Evolutionary conservation across 2,888 invertebrate genomes (phyloP).

Genomic region (Hyles lineata): DNA sequence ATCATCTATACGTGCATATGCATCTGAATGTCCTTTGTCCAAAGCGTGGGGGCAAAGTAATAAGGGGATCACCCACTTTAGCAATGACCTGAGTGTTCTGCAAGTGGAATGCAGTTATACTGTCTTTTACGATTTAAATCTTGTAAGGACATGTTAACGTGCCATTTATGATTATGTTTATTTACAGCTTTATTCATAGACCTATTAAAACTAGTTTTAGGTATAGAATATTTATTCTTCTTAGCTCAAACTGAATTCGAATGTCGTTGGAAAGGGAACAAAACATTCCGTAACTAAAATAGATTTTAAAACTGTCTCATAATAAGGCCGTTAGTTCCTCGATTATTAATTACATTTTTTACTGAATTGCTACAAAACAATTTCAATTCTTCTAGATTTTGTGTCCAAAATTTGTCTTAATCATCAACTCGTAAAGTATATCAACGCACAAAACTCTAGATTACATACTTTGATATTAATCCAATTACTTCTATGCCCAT

Average conservation of each 20-base stretch:
- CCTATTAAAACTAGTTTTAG: background rate
- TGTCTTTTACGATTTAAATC: background rate
- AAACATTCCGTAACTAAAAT: too few species aligned
- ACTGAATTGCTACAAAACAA: too few species aligned
- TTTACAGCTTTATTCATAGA: background rate
- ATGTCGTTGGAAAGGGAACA: too few species aligned
- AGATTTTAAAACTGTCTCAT: too few species aligned
- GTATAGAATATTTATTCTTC: too few species aligned
- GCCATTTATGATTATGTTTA: background rate
- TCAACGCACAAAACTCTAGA: background rate
- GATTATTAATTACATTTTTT: too few species aligned
- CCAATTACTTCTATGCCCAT: background rate
- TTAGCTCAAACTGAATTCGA: too few species aligned
- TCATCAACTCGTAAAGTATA: background rate
- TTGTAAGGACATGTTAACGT: background rate
- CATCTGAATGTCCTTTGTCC: background rate
- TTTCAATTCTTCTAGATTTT: too few species aligned
- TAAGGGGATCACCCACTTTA: constrained; percentile 6
- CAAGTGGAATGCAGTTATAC: background rate
- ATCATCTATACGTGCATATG: background rate
- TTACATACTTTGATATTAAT: background rate
- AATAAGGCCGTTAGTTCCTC: too few species aligned
- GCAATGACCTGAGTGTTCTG: background rate
- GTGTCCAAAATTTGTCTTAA: too few species aligned
- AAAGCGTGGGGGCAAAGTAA: constrained; percentile 5